Evolutionary conservation across 2,888 invertebrate genomes (phyloP).

Genomic region (Stenodema calcarata): DNA sequence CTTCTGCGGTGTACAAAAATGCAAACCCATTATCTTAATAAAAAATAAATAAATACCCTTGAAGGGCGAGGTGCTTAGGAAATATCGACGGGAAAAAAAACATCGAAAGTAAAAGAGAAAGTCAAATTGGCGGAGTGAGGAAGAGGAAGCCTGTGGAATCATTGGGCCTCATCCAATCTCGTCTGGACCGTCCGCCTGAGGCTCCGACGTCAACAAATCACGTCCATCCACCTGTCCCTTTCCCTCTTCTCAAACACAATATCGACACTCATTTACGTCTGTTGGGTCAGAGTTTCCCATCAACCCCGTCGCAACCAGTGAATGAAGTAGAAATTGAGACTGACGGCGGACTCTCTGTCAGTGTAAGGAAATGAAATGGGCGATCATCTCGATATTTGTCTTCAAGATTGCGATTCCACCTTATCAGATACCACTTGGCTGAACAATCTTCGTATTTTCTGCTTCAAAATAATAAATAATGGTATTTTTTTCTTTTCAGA

Average conservation of each 20-base stretch:
- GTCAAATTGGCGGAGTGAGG: background rate
- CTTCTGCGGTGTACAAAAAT: too few species aligned
- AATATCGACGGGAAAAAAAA: too few species aligned
- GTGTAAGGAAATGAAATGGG: background rate
- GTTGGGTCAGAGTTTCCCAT: background rate
- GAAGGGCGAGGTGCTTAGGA: too few species aligned
- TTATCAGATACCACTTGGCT: too few species aligned
- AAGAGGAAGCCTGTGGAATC: background rate
- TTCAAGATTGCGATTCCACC: too few species aligned
- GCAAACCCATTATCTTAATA: too few species aligned
- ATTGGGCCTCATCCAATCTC: background rate
- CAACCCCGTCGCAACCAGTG: background rate
- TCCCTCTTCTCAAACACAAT: background rate
- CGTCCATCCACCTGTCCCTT: background rate
- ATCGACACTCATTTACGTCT: background rate
- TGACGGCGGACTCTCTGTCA: background rate
- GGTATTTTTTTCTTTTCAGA: too few species aligned
- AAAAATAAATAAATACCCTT: too few species aligned
- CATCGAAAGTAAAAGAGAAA: too few species aligned
- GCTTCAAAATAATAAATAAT: too few species aligned
- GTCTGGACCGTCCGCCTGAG: background rate
- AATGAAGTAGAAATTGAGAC: background rate
- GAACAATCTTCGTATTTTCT: too few species aligned
- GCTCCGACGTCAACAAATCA: background rate
- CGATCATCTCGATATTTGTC: too few species aligned